Evolutionary conservation across 2,113 vertebrate genomes (phyloP).

Genomic region (Neotragus pygmaeus): DNA sequence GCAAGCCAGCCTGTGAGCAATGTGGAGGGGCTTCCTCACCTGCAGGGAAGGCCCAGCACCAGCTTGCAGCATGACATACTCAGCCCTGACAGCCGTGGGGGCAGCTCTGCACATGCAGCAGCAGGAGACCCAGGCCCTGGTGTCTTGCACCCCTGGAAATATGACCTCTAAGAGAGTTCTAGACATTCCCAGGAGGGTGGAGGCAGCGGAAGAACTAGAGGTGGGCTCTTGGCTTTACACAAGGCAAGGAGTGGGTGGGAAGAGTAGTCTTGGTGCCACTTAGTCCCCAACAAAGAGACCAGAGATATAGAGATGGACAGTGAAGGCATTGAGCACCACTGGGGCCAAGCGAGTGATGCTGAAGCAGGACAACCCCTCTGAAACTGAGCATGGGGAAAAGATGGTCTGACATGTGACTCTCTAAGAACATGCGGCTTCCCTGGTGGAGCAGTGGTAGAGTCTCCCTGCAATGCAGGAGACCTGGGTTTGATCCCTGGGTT

Average conservation of each 20-base stretch:
- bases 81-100: neutral
- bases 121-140: neutral
- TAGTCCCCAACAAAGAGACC: neutral
- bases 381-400: neutral
- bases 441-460: neutral
- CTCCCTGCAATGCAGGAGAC: neutral
- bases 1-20: too few species aligned
- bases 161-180: neutral
- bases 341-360: neutral
- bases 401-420: neutral
- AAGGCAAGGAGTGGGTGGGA: neutral
- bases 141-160: neutral
- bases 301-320: neutral
- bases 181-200: neutral
- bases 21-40: too few species aligned
- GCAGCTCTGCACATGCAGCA: neutral
- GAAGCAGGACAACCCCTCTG: neutral
- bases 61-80: neutral
- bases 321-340: neutral
- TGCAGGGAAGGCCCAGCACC: neutral
- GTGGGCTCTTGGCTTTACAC: neutral
- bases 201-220: neutral
- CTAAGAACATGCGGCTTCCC: neutral
- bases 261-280: neutral
- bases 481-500: neutral